A percentile compares a stretch with the other conserved stretches of the same genome.
These are phyloP conservation scores for Macrochelys suwanniensis DNA, from an alignment of 2,797 vertebrate genomes.

Conservation along the genomic window DNA sequence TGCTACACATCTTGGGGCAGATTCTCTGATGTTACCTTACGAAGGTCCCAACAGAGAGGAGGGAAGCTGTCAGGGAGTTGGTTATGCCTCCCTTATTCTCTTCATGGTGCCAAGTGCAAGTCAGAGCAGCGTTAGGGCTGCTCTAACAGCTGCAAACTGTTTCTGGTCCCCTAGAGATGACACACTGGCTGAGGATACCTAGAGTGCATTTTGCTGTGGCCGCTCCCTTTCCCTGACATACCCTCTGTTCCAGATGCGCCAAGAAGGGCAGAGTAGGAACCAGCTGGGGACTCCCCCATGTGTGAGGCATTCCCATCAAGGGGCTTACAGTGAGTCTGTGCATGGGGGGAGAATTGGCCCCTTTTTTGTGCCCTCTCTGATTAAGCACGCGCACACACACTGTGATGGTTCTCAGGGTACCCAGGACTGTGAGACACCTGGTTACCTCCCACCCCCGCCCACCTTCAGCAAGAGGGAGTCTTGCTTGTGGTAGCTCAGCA, in stretches of 20 bases:
- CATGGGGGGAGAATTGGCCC: constrained; percentile 42
- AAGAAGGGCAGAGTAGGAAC: background rate
- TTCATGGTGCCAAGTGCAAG: background rate
- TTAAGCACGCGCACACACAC: constrained; percentile 36
- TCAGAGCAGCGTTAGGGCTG: background rate
- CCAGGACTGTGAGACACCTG: too few relatives aligned
- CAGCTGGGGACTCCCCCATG: background rate
- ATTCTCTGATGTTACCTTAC: fast-evolving
- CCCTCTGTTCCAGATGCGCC: background rate
- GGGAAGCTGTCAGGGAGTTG: background rate
- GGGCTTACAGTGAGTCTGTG: background rate
- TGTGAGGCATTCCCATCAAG: background rate
- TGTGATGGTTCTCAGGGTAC: too few relatives aligned
- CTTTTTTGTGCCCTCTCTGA: constrained; percentile 29
- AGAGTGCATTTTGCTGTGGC: fast-evolving
- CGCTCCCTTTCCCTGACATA: background rate
- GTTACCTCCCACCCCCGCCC: too few relatives aligned
- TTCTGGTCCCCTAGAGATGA: too few relatives aligned
- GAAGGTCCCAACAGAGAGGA: background rate
- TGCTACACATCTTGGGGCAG: background rate
- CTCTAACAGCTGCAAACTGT: fast-evolving
- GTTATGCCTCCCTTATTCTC: fast-evolving
- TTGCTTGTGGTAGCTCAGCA: background rate
- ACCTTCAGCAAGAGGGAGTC: background rate
- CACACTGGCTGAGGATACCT: fast-evolving